Conservation (phyloP, 2,113 vertebrate genomes). For the Myanophis thanlyinensis region DNA sequence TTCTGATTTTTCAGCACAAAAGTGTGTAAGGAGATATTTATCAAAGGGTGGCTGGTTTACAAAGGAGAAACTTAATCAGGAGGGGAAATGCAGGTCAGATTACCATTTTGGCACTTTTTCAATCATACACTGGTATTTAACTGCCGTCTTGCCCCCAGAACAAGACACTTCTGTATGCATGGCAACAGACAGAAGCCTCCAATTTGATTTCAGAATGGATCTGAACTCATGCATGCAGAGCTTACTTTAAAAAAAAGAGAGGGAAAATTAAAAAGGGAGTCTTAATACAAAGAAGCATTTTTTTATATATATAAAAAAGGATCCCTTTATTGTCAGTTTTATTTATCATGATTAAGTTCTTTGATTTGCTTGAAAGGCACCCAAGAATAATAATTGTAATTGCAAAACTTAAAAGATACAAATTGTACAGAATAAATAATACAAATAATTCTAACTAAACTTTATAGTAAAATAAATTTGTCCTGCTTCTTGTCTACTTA, state of each 20-base stretch:
- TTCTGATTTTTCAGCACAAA: conserved; percentile 13
- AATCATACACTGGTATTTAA: conserved; percentile 37
- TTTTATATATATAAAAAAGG: conserved; percentile 41
- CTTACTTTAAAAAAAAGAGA: background rate
- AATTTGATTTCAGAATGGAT: conserved; percentile 27
- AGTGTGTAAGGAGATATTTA: background rate
- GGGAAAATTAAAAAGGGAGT: conserved; percentile 36
- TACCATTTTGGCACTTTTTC: conserved; percentile 40
- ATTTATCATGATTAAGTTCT: conserved; percentile 66
- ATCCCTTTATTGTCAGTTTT: conserved; percentile 59
- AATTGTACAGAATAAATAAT: conserved; percentile 96
- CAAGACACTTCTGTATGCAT: conserved; percentile 36
- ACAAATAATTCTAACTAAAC: conserved; percentile 79
- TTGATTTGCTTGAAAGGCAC: conserved; percentile 87
- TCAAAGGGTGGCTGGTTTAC: conserved; percentile 41
- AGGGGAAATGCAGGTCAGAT: conserved; percentile 40
- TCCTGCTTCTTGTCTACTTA: conserved; percentile 64
- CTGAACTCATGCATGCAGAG: conserved; percentile 39
- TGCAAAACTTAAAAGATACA: conserved; percentile 82
- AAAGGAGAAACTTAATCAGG: conserved; percentile 43
- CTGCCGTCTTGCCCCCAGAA: conserved; percentile 18
- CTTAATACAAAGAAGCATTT: conserved; percentile 46
- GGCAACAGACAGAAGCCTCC: conserved; percentile 29
- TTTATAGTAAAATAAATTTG: conserved; percentile 85
- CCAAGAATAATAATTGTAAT: conserved; percentile 79